Evolutionary conservation across 2,888 invertebrate genomes (phyloP), one percentile per base, ranked within the genome.

Genomic region (Automeris io): DNA sequence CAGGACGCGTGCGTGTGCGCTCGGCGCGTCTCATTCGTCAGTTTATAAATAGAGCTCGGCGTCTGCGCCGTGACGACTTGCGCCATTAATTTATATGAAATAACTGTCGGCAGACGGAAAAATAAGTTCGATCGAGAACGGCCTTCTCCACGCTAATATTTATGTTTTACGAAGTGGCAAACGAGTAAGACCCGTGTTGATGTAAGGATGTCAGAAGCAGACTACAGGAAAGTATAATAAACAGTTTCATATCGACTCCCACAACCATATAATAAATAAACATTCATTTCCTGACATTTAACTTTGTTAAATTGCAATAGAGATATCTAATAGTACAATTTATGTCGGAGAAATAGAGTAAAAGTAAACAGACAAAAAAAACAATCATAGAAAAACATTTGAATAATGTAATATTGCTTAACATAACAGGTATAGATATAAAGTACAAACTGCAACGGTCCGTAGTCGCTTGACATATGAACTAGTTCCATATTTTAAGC

Each of bases 11-110:
- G 79, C 81, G 79, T 78, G 76, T 76, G 83, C 78, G 74, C 76
- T 78, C 79, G 69, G 68, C 72, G 73, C 77, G 80, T 82, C 83
- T 83, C 85, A 86, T 86, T 86, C 85, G 86, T 86, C 86, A 83
- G 82, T 70, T 78, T 86, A 86, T 73, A 83, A 85, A 86, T 86
- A 86, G 86, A 81, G 71, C 67, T 66, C 75, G 68, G 82, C 80
- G 85, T 83, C 85, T 85, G 86, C 76, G 81, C 76, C 78, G 76
- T 86, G 82, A 86, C 82, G 83, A 83, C 83, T 83, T 82, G 70
- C 81, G 77, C 86, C 85, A 85, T 86, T 85, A 83, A 85, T 86
- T 85, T 85, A 83, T 86, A 85, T 85, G 82, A 86, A 85, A 86
- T 86, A 85, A 83, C 83, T 85, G 86, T 85, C 82, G 83, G 81